Base-by-base conservation (phyloP, 2,797 vertebrate species). In the Lerista edwardsae region DNA sequence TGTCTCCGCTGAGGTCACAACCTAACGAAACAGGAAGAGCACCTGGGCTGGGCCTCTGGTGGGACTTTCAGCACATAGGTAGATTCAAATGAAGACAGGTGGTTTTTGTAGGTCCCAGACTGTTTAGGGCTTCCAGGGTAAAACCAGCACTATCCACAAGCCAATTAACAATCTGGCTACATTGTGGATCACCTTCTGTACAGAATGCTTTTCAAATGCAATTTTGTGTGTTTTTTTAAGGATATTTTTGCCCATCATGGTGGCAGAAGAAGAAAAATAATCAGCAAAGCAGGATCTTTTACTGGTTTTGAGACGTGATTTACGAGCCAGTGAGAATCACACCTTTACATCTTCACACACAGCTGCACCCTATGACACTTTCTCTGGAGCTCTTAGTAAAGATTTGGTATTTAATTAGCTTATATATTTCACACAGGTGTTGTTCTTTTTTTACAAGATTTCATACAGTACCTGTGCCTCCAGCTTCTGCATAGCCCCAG, bases 381-480 rank as follows among this genome's bases (percentile, higher is more conserved):
- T 84, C 74, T 91, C 91, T n/a, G 27, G 85, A 93, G 89, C 88
- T 87, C 75, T 88, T 91, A 88, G 87, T 83, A 91, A 75, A 93
- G 89, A 87, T 89, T 91, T 82, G 62, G 79, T 84, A 92, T 94
- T 94, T 94, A 94, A 93, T 93, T 91, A 94, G 57, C 81, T 93
- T 59, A n/a, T n/a, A n/a, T n/a, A 88, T 94, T 93, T 87, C 88
- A 91, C 80, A 86, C 90, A 87, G 89, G 90, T 88, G 82, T 90
- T 88, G 91, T 93, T 44, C 90, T 90, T 88, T 89, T 92, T 80
- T 64, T 92, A 84, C 76, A 59, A 74, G 62, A 72, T 91, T 91
- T 91, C 88, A 84, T 89, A 85, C 90, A 89, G 89, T 90, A 92
- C 34, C 87, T 93, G 91, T 90, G 91, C 91, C 89, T 90, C 82